Percentiles rank a stretch among this genome's conserved stretches.
Conservation (phyloP, 1,140 invertebrate genomes). For the Zaprionus tsacasi region DNA sequence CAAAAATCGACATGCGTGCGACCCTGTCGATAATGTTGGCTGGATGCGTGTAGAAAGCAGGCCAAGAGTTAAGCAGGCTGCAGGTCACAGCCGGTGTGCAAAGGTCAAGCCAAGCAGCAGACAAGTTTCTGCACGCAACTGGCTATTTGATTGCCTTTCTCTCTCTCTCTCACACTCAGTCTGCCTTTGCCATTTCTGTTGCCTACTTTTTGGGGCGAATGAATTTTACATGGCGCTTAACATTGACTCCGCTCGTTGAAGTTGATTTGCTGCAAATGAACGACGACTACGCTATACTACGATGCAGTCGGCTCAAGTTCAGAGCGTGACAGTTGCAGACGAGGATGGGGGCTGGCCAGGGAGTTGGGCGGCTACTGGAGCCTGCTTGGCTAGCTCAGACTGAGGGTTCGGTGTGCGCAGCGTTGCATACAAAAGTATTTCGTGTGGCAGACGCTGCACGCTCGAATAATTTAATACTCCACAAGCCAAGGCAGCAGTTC, state of each 20-base stretch:
- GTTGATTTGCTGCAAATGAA: slow-evolving; percentile 73
- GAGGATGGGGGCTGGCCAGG: not conserved
- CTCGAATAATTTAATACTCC: slow-evolving; percentile 80
- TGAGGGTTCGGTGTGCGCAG: slow-evolving; percentile 56
- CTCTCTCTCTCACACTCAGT: not conserved
- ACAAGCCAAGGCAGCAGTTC: slow-evolving; percentile 1
- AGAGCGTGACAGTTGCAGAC: slow-evolving; percentile 39
- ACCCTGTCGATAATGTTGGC: not conserved
- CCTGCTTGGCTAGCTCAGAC: slow-evolving; percentile 31
- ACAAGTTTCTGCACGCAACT: slow-evolving; percentile 3
- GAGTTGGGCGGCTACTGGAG: not conserved
- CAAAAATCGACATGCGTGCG: not conserved
- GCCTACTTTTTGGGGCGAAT: slow-evolving; percentile 39
- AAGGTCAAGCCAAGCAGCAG: slow-evolving; percentile 1
- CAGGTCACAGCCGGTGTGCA: not conserved
- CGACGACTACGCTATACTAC: slow-evolving; percentile 33
- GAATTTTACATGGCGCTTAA: slow-evolving; percentile 71
- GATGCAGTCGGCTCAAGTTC: slow-evolving; percentile 41
- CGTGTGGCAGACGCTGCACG: slow-evolving; percentile 58
- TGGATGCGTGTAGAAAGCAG: no score
- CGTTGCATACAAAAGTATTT: slow-evolving; percentile 78
- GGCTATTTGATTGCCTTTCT: slow-evolving; percentile 16
- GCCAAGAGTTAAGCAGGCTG: not conserved
- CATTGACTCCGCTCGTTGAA: slow-evolving; percentile 46
- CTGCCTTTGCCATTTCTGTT: not conserved